Evolutionary conservation across 2,797 vertebrate species (phyloP).

Genomic region (Rachycentron canadum): DNA sequence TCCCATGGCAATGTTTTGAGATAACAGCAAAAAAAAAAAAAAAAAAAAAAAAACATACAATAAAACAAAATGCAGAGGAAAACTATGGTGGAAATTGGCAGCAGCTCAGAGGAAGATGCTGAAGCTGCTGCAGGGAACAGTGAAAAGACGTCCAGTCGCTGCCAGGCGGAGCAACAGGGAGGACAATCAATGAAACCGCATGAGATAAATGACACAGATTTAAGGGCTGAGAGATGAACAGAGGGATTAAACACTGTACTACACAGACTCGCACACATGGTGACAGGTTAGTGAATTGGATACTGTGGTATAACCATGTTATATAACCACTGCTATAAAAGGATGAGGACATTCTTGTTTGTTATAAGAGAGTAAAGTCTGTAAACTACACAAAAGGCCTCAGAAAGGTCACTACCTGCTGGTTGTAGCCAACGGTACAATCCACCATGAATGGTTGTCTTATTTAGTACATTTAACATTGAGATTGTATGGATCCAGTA

Average conservation of each 20-base stretch:
- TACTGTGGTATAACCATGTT: conserved; percentile 4
- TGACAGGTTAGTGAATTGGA: conserved; percentile 7
- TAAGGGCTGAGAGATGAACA: conserved; percentile 46
- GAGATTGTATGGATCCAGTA: too few species aligned
- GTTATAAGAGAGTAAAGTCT: not conserved
- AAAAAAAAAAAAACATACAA: not conserved
- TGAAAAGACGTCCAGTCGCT: conserved; percentile 55
- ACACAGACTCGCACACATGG: conserved; percentile 4
- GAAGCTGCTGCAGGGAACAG: conserved; percentile 43
- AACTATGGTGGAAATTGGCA: conserved; percentile 37
- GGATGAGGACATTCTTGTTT: not conserved
- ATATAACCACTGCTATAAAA: conserved; percentile 4
- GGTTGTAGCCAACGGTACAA: too few species aligned
- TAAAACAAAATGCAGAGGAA: conserved; percentile 26
- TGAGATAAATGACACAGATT: conserved; percentile 57
- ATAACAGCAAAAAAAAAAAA: conserved; percentile 6
- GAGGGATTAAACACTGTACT: conserved; percentile 36
- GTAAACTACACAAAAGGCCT: too few species aligned
- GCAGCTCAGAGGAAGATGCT: conserved; percentile 35
- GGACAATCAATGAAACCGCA: conserved; percentile 55
- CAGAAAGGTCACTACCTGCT: too few species aligned
- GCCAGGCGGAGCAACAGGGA: conserved; percentile 30
- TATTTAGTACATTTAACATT: too few species aligned
- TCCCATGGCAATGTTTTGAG: conserved; percentile 20
- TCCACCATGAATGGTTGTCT: too few species aligned